A percentile compares a stretch with the other conserved stretches of the same genome.
Conservation (phyloP, 1,140 invertebrate genomes). For the Drosophila pseudoobscura region DNA sequence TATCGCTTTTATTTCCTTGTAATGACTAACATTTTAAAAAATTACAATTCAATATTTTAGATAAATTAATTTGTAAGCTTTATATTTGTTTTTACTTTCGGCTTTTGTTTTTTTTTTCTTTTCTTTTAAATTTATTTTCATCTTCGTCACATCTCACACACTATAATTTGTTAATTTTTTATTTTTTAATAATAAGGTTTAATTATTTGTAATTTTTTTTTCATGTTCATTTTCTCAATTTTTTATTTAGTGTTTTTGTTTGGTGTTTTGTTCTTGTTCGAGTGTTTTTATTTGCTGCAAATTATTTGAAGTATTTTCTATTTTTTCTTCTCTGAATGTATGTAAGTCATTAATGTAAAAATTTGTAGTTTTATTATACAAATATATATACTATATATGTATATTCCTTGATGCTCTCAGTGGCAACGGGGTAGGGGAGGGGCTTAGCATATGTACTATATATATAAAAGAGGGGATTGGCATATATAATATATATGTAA, state of each 20-base stretch:
- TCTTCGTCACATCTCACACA: conserved; percentile 44
- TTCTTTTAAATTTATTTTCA: conserved; percentile 43
- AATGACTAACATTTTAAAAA: conserved; percentile 82
- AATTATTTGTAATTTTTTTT: conserved; percentile 74
- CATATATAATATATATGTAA: conserved; percentile 28
- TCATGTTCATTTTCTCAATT: conserved; percentile 81
- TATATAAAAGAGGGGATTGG: conserved; percentile 26
- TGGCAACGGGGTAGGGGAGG: conserved; percentile 15
- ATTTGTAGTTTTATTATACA: conserved; percentile 51
- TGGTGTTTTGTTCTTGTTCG: too few species aligned
- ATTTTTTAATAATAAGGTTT: conserved; percentile 70
- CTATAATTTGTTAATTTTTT: conserved; percentile 71
- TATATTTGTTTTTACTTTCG: conserved; percentile 58
- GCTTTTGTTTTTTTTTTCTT: conserved; percentile 49
- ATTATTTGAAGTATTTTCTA: conserved; percentile 45
- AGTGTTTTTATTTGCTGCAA: conserved; percentile 31
- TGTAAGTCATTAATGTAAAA: conserved; percentile 79
- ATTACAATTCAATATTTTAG: conserved; percentile 81
- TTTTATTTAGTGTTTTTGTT: conserved; percentile 39
- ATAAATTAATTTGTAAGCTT: conserved; percentile 80
- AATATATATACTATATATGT: conserved; percentile 41
- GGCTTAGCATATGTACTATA: conserved; percentile 35
- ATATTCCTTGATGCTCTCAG: conserved; percentile 26
- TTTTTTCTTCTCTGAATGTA: conserved; percentile 64
- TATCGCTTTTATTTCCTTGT: conserved; percentile 77